These are phyloP conservation scores for Phalera bucephala DNA, from an alignment of 2,888 invertebrate species.

Conservation along the genomic window DNA sequence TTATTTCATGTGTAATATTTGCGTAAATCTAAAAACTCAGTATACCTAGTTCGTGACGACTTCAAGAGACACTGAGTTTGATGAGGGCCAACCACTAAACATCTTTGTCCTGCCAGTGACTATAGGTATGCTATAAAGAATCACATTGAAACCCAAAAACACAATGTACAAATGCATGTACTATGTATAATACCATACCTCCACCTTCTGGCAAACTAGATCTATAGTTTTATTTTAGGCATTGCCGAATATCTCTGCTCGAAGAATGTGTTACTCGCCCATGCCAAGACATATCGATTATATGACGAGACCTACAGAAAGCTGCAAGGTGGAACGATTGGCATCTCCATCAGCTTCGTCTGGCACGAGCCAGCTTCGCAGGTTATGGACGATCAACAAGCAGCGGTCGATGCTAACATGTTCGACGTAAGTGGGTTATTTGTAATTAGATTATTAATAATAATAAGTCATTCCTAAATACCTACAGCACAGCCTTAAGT, in stretches of 20 bases:
- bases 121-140: no score
- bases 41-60: no score
- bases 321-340: slow-evolving; percentile 46
- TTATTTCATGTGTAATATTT: no score
- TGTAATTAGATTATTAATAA: not conserved
- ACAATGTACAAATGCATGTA: no score
- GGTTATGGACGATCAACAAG: slow-evolving; percentile 68
- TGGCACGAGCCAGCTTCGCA: slow-evolving; percentile 80
- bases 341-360: slow-evolving; percentile 55
- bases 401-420: slow-evolving; percentile 75
- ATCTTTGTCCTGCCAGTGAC: no score
- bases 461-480: not conserved
- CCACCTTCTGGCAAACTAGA: no score
- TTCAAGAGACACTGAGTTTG: no score
- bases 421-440: slow-evolving; percentile 69
- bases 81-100: no score
- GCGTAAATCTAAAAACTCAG: no score
- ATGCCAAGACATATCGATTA: slow-evolving; percentile 70
- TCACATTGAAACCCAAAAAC: no score
- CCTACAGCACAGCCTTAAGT: no score
- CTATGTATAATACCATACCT: no score
- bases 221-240: slow-evolving; percentile 14
- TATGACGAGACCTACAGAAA: slow-evolving; percentile 54
- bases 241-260: slow-evolving; percentile 79
- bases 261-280: slow-evolving; percentile 81